These are phyloP conservation scores for Palythoa caribaeorum DNA, from an alignment of 92 coral and sea anemone species.

Conservation along the genomic window DNA sequence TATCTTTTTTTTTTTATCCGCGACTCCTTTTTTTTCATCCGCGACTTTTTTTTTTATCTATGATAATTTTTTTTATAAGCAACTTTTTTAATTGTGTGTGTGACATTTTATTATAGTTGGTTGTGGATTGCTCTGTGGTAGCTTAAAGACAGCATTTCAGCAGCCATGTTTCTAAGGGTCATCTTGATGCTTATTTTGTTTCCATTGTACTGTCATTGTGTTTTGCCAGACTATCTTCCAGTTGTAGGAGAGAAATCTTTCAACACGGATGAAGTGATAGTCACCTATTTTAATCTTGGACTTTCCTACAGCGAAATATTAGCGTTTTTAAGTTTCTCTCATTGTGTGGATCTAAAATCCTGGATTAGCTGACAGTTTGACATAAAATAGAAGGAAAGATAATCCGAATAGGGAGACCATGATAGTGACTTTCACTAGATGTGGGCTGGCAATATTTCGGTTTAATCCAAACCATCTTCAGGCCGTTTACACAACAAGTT, in stretches of 20 bases:
- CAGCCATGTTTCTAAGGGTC: background rate
- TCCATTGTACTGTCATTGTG: slow-evolving; percentile 5
- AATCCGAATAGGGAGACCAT: too few relatives aligned
- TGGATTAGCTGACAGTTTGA: too few relatives aligned
- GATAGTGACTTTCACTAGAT: too few relatives aligned
- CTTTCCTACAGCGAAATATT: too few relatives aligned
- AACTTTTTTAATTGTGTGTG: too few relatives aligned
- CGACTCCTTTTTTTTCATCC: background rate
- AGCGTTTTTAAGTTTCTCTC: background rate
- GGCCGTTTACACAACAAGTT: too few relatives aligned
- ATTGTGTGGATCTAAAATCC: too few relatives aligned
- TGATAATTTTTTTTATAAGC: too few relatives aligned
- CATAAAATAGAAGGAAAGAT: too few relatives aligned
- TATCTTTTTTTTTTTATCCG: background rate
- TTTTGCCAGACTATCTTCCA: slow-evolving; percentile 30
- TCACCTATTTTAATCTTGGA: slow-evolving; percentile 3
- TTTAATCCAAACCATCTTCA: too few relatives aligned
- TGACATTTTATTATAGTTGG: background rate
- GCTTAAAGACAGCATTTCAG: background rate
- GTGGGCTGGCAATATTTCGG: too few relatives aligned
- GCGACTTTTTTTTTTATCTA: too few relatives aligned
- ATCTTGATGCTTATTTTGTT: slow-evolving; percentile 26
- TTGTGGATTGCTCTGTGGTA: slow-evolving; percentile 1
- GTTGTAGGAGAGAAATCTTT: slow-evolving; percentile 15
- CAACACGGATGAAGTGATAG: slow-evolving; percentile 12